These are phyloP conservation scores for Cyanoramphus novaezelandiae DNA, from an alignment of 2,113 vertebrate genomes.

Conservation along the genomic window DNA sequence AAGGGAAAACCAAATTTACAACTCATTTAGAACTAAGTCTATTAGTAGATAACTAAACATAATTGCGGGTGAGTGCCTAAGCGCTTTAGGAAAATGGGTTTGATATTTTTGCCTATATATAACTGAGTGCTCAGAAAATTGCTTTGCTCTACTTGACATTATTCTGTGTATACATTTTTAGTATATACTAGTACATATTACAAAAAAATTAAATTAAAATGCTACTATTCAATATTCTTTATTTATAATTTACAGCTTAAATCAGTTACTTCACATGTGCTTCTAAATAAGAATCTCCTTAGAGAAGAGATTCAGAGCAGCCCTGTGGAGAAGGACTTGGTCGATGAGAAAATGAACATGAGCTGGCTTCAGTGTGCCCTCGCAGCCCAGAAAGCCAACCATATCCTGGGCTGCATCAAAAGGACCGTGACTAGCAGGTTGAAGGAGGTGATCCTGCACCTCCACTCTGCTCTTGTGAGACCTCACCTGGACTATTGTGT, in stretches of 20 bases:
- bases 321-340: too few relatives aligned
- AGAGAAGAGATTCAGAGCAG: too few relatives aligned
- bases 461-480: too few relatives aligned
- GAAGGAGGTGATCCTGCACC: too few relatives aligned
- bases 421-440: too few relatives aligned
- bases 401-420: too few relatives aligned
- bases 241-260: neutral
- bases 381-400: too few relatives aligned
- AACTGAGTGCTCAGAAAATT: neutral
- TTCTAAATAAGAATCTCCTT: neutral
- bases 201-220: neutral
- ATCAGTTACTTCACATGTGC: neutral
- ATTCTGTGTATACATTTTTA: neutral
- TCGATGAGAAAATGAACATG: too few relatives aligned
- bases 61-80: neutral
- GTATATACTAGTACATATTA: neutral
- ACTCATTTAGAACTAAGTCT: neutral
- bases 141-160: neutral
- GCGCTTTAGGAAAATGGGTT: neutral
- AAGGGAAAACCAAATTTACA: neutral
- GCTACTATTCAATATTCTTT: neutral
- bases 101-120: neutral
- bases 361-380: too few relatives aligned
- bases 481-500: too few relatives aligned
- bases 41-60: neutral